Evolutionary conservation across 2,888 invertebrate genomes (phyloP), one percentile per base, ranked within the genome.

Genomic region (Zaprionus obscuricornis): DNA sequence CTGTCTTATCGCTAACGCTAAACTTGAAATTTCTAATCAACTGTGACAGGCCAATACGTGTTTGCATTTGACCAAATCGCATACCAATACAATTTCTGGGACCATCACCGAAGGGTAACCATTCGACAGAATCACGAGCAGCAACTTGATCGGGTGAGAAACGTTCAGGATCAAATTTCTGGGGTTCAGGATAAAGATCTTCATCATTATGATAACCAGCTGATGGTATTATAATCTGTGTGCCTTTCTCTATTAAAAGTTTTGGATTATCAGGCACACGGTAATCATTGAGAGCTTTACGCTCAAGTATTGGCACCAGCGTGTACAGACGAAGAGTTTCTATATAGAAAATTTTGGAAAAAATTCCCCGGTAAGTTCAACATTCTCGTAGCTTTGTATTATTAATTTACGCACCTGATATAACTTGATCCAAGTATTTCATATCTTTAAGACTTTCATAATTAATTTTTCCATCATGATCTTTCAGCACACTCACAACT

Each of bases 161-260:
- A 68, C 93, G 89, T 3, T 93, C 92, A 0, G 93, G 93, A 49
- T 92, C 91, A 50, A 93, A 94, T 14, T 89, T 90, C 1, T 92
- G 89, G 0, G 94, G 94, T 6, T 94, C 89, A 0, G 89, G 88
- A 56, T 88, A 91, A 24, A 88, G 83, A 1, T 88, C 70, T 0
- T 88, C 84, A 66, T 93, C 93, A 82, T 90, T 91, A 52, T 93
- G 93, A 67, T 93, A 91, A 0, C 92, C 91, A 46, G 90, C 90
- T 6, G 60, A 42, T 0, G 86, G 87, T 18, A 88, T 76, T 0
- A 76, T 0, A 0, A 86, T 29, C 2, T 65, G 39, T 8, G 71
- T 72, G 17, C 74, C 84, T 10, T 91, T 90, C 24, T 91, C 90
- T 50, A 92, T 91, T 0, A 90, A 78, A 46, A 91, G 84, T 14